Base-by-base conservation (phyloP, 1,140 invertebrate species). In the Dendroctonus ponderosae region DNA sequence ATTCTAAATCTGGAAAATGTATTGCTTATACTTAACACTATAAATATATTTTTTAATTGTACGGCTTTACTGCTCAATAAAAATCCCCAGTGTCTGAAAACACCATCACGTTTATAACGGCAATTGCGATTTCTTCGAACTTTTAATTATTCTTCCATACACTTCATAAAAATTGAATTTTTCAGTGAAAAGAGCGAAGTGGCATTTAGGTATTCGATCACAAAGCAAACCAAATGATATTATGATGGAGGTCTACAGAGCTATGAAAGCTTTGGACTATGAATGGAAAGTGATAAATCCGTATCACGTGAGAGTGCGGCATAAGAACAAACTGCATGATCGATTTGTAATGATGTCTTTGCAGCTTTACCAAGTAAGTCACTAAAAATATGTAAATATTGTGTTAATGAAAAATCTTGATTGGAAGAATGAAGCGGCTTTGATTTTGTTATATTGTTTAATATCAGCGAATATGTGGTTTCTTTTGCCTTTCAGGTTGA, bases 201-300 rank as follows among this genome's bases (percentile, higher is more conserved):
- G 98, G 98, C 98, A 99, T 86, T 83, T 99, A 73, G 93, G 95
- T 62, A 99, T 99, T 69, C 84, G 98, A 67, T 99, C 97, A 9
- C 98, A 99, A 80, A 98, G 95, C 76, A 97, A 97, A 79, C 96
- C 96, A 3, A 94, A 96, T 76, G 98, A 99, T 81, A 99, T 99
- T 15, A 99, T 99, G 98, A 91, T 97, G 79, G 98, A 99, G 84
- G 97, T 99, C 2, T 99, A 98, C 79, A 85, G 96, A 71, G 97
- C 97, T 11, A 99, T 99, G 97, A 99, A 98, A 80, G 88, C 91
- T 6, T 83, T 99, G 9, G 90, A 96, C 82, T 99, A 98, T 84
- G 94, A 98, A 82, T 98, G 96, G 97, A 99, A 98, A 82, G 91
- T 98, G 42, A 93, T 99, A 58, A 99, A 99, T 82, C 90, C 95